Evolutionary conservation across 2,888 invertebrate species (phyloP).

Genomic region (Chrysina gloriosa): DNA sequence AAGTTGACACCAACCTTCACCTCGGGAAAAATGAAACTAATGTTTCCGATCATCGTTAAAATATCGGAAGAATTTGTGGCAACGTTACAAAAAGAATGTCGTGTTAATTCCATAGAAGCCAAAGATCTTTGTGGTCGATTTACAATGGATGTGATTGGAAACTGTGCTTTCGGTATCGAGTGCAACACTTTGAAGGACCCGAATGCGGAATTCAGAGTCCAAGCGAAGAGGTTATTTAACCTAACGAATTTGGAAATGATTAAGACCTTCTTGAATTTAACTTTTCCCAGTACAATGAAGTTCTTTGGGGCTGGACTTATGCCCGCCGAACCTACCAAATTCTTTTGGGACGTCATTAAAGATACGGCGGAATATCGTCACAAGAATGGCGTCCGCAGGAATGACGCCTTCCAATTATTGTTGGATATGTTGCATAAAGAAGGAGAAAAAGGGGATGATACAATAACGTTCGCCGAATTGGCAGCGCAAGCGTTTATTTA

Average conservation of each 20-base stretch:
- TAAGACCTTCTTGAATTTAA: constrained; percentile 22
- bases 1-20: constrained; percentile 49
- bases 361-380: constrained; percentile 65
- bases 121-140: constrained; percentile 68
- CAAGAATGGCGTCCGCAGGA: constrained; percentile 63
- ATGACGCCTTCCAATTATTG: constrained; percentile 69
- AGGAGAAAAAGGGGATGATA: constrained; percentile 10
- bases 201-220: constrained; percentile 65
- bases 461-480: constrained; percentile 54
- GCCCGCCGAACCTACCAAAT: constrained; percentile 56
- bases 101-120: constrained; percentile 39
- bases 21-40: constrained; percentile 48
- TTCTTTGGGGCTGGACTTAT: constrained; percentile 50
- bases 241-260: neutral
- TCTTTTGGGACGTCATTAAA: constrained; percentile 64
- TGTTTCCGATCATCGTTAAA: constrained; percentile 44
- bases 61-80: constrained; percentile 35
- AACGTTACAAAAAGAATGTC: constrained; percentile 8
- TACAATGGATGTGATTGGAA: constrained; percentile 70
- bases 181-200: constrained; percentile 68
- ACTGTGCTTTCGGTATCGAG: constrained; percentile 71
- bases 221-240: constrained; percentile 44
- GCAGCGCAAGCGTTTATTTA: constrained; percentile 63
- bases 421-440: constrained; percentile 64
- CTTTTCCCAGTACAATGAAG: constrained; percentile 46